These are phyloP conservation scores for Erynnis tages DNA, from an alignment of 2,888 invertebrate species.

Conservation along the genomic window DNA sequence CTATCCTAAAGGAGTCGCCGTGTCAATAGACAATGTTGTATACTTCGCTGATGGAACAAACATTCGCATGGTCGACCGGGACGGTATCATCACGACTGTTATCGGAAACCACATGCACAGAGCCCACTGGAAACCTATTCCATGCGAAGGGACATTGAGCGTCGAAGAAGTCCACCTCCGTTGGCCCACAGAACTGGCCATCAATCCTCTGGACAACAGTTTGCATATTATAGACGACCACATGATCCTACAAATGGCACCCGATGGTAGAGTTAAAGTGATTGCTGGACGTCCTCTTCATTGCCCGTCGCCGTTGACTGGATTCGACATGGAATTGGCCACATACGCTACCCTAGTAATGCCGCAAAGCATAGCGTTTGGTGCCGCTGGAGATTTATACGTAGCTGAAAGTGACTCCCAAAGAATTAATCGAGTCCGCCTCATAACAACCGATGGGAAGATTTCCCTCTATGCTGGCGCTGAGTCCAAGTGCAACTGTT, in stretches of 20 bases:
- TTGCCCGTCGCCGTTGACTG: conserved; percentile 91
- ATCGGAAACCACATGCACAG: conserved; percentile 97
- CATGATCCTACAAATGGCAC: conserved; percentile 95
- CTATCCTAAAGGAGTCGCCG: conserved; percentile 97
- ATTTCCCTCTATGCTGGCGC: conserved; percentile 97
- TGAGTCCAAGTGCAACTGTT: conserved; percentile 95
- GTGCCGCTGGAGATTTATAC: conserved; percentile 94
- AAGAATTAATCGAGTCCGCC: conserved; percentile 93
- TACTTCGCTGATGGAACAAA: conserved; percentile 98
- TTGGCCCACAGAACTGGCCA: conserved; percentile 97
- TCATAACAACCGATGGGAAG: conserved; percentile 96
- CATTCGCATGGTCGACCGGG: conserved; percentile 94
- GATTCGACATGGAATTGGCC: conserved; percentile 92
- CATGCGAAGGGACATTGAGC: conserved; percentile 94
- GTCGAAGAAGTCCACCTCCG: conserved; percentile 96
- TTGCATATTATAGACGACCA: conserved; percentile 98
- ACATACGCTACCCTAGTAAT: conserved; percentile 95
- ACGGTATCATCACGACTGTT: conserved; percentile 95
- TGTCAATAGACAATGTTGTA: conserved; percentile 94
- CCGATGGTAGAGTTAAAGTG: conserved; percentile 94
- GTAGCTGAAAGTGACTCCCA: conserved; percentile 98
- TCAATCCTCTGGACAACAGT: conserved; percentile 96
- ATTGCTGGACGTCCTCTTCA: conserved; percentile 96
- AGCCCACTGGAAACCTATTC: conserved; percentile 96
- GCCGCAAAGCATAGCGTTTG: conserved; percentile 97